A percentile compares a stretch with the other conserved stretches of the same genome.
phyloP scores from a whole-genome alignment of 2,888 invertebrate species.

The Volucella inflata region DNA sequence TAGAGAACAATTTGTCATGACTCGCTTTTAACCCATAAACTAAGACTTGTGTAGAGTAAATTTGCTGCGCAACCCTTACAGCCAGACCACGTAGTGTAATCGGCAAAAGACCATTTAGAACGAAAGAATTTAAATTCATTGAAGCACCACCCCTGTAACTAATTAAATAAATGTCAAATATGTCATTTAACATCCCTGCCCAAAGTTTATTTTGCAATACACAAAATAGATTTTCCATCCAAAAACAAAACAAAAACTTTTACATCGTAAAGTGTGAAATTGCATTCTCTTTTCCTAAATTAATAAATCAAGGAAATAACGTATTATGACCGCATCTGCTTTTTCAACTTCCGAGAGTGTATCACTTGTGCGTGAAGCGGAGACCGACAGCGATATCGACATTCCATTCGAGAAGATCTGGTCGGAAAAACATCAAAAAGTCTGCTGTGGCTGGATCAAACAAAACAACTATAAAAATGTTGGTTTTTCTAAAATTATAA shows the following conservation, averaged over 20 bases:
- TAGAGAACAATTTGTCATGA: no score
- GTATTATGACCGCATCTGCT: slow-evolving; percentile 78
- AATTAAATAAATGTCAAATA: background rate
- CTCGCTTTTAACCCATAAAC: no score
- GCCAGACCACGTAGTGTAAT: no score
- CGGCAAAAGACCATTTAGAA: no score
- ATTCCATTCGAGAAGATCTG: slow-evolving; percentile 80
- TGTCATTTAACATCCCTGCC: background rate
- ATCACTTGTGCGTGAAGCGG: slow-evolving; percentile 79
- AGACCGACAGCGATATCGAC: slow-evolving; percentile 75
- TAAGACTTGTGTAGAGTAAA: no score
- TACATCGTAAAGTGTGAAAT: slow-evolving; percentile 1
- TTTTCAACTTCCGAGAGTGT: slow-evolving; percentile 82
- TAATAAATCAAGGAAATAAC: slow-evolving; percentile 67
- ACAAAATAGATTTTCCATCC: no score
- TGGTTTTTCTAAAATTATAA: slow-evolving; percentile 33
- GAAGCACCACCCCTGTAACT: background rate
- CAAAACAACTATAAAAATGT: slow-evolving; percentile 88
- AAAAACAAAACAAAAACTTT: no score
- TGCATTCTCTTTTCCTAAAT: slow-evolving; percentile 20
- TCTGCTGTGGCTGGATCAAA: slow-evolving; percentile 87
- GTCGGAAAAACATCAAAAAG: slow-evolving; percentile 80
- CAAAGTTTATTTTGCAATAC: background rate
- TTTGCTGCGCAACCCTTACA: no score
- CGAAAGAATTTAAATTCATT: no score